Evolutionary conservation across 1,140 invertebrate species (phyloP).

Genomic region (Archegozetes longisetosus): DNA sequence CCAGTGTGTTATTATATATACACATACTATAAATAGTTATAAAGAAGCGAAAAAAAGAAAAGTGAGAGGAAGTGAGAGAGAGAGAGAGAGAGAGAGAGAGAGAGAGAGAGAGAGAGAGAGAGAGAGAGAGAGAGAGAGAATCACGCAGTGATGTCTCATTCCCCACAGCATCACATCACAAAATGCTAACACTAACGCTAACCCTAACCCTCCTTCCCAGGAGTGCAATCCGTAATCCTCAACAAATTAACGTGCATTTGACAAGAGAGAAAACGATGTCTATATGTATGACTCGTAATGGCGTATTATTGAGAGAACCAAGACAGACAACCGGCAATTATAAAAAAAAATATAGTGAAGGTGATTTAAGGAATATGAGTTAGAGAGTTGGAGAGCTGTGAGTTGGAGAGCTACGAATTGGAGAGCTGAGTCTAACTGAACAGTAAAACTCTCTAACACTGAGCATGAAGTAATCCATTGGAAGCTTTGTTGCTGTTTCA

Average conservation of each 20-base stretch:
- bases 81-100: constrained; percentile 6
- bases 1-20: not conserved
- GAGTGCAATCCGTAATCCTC: not conserved
- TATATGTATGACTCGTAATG: too few species aligned
- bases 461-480: too few species aligned
- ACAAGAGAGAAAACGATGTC: not conserved
- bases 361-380: not conserved
- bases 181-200: not conserved
- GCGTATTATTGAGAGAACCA: too few species aligned
- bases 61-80: not conserved
- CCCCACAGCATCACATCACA: not conserved
- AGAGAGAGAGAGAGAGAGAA: not conserved
- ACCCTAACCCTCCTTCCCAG: not conserved
- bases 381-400: not conserved
- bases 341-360: not conserved
- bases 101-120: constrained; percentile 6
- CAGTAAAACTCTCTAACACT: too few species aligned
- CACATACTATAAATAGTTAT: not conserved
- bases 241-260: not conserved
- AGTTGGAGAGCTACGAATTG: too few species aligned
- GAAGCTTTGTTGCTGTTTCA: too few species aligned
- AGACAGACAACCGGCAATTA: too few species aligned
- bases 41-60: not conserved
- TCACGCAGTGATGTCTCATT: not conserved
- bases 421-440: too few species aligned